Base-by-base conservation (phyloP, 2,888 invertebrate species). In the Acanthopleura granulata region DNA sequence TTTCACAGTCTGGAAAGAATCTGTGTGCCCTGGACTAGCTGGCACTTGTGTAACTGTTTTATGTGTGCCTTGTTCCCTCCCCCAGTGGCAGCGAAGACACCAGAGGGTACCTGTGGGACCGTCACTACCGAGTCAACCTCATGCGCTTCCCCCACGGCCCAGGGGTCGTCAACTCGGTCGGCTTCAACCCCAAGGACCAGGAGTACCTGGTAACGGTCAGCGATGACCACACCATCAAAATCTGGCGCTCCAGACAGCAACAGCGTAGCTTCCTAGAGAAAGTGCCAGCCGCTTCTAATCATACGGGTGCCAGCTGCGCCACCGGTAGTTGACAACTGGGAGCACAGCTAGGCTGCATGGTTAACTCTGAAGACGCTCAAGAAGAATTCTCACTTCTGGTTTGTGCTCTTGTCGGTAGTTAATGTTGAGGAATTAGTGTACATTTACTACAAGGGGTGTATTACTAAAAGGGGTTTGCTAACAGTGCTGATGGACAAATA, bases 91-190 rank as follows among this genome's bases (percentile, higher is more conserved):
- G 95, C 72, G 95, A 95, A 91, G 95, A 95, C 89, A 93, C 93
- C 84, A 94, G 94, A 85, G 95, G 95, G 3, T 95, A 95, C 88
- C 89, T 95, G 29, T 96, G 95, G 96, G 95, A 96, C 88, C 92
- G 95, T 75, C 95, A 95, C 87, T 95, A 95, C 87, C 94, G 95
- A 16, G 92, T 94, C 9, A 94, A 94, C 84, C 90, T 96, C 78
- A 93, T 94, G 0, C 94, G 94, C 85, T 94, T 93, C 82, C 94
- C 94, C 12, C 96, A 96, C 86, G 79, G 76, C 0, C 90, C 91
- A 0, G 95, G 95, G 88, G 95, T 95, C 18, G 95, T 96, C 0
- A 96, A 95, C 90, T 94, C 94, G 22, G 95, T 95, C 0, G 95
- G 95, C 6, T 95, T 96, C 88, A 95, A 95, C 91, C 95, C 95